Evolutionary conservation across 2,113 vertebrate species (phyloP), one percentile per base, ranked within the genome.

Genomic region (Phrynosoma blainvillii): DNA sequence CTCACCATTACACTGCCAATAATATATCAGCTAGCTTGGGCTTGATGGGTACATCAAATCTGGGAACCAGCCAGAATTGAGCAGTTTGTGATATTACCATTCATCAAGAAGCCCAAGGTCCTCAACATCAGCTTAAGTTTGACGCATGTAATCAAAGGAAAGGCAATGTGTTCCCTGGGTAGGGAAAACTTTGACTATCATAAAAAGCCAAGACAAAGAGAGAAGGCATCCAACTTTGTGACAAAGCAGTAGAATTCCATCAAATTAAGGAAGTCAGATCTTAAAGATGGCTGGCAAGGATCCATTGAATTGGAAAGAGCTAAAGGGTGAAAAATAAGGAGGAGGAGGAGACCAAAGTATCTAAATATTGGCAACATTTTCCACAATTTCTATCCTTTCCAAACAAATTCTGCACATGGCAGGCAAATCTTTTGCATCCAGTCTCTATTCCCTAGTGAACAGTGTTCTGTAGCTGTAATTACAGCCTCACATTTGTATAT

Each of bases 401-500:
- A 94, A 93, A 91, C 89, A 92, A 94, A 94, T 91, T 78, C 92
- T 87, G 92, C 90, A 92, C 90, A 92, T 87, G 89, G 91, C 90
- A 90, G 68, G 70, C 86, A 14, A 40, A 87, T 36, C 59, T 90
- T 92, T 92, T 70, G 85, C 79, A 78, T 95, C 92, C 93, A 93
- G 84, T 75, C 54, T 91, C 87, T 91, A 7, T 84, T 92, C 94
- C 93, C 92, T 79, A 87, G 89, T 42, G 90, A 95, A 85, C 86
- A 84, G 84, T 90, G 82, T 88, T 94, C 92, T 91, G 92, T 93
- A 95, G 90, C 89, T 92, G 86, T 93, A 95, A 95, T 94, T 94
- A 95, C 87, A 92, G 90, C 88, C 90, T 90, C 85, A 90, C 90
- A 93, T 91, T 94, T 92, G 89, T 91, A 88, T 70, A 83, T 88